Evolutionary conservation across 64 coral and sea anemone genomes (phyloP).

Genomic region (Anthopleura sola): DNA sequence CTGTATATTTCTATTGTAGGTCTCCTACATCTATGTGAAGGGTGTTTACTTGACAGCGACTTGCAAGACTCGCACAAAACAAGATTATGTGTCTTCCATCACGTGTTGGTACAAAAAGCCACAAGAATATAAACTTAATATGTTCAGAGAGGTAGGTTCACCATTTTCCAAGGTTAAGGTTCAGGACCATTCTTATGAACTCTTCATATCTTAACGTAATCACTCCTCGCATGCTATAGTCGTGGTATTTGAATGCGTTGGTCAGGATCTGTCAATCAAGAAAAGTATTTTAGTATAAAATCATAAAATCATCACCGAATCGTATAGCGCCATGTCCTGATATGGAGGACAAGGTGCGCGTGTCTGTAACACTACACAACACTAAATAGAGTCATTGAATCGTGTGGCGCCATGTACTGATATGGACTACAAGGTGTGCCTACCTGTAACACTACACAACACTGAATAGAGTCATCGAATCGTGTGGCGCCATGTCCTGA

Average conservation of each 20-base stretch:
- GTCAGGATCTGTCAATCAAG: slow-evolving; percentile 59
- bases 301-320: slow-evolving; percentile 92
- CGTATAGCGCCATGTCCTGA: slow-evolving; percentile 55
- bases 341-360: no score
- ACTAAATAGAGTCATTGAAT: no score
- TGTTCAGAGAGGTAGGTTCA: background rate
- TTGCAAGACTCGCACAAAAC: no score
- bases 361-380: slow-evolving; percentile 33
- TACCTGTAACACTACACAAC: slow-evolving; percentile 91
- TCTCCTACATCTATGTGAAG: no score
- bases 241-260: slow-evolving; percentile 74
- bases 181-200: slow-evolving; percentile 44
- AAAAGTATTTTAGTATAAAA: background rate
- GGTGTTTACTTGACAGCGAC: no score
- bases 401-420: no score
- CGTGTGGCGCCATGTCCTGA: slow-evolving; percentile 53
- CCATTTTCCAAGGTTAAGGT: slow-evolving; percentile 31
- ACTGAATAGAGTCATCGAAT: slow-evolving; percentile 99
- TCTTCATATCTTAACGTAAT: slow-evolving; percentile 85
- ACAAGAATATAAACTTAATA: no score
- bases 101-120: no score
- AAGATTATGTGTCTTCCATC: no score
- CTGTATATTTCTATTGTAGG: no score
- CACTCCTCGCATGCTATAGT: slow-evolving; percentile 59
- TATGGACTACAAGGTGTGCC: no score